Conservation (phyloP, 2,113 vertebrate genomes). For the Tychaedon coryphoeus region DNA sequence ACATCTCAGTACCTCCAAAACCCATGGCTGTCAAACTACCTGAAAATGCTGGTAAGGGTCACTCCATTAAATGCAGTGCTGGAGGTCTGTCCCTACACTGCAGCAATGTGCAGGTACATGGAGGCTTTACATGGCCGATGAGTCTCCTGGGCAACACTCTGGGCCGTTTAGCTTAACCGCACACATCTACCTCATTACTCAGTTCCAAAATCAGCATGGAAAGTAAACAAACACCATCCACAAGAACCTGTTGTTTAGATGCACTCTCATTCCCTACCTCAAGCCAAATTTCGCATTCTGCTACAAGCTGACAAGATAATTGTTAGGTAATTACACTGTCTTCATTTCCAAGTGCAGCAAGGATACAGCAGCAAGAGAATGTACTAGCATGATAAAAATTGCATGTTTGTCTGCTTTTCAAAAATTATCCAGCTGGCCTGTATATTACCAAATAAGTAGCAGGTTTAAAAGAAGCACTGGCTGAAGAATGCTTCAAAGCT, state of each 20-base stretch:
- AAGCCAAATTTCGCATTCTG: background rate
- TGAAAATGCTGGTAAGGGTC: background rate
- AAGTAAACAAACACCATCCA: background rate
- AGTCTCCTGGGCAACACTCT: background rate
- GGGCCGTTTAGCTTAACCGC: background rate
- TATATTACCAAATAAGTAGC: background rate
- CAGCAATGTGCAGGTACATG: rapidly evolving
- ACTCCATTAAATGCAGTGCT: background rate
- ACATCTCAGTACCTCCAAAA: background rate
- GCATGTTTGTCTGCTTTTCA: background rate
- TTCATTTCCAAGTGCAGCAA: conserved; percentile 48
- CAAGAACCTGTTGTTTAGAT: background rate
- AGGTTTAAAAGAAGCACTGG: background rate
- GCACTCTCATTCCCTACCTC: background rate
- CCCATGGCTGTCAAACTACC: background rate
- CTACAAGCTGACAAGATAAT: conserved; percentile 63
- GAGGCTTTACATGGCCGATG: background rate
- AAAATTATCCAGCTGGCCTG: background rate
- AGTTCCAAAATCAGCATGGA: background rate
- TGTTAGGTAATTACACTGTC: conserved; percentile 58
- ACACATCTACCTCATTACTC: background rate
- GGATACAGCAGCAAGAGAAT: conserved; percentile 15
- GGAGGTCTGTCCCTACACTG: background rate
- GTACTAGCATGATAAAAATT: conserved; percentile 37
- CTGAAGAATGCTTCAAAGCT: background rate